Conservation (phyloP, 1,140 invertebrate species). For the Sminthurinus signatus region DNA sequence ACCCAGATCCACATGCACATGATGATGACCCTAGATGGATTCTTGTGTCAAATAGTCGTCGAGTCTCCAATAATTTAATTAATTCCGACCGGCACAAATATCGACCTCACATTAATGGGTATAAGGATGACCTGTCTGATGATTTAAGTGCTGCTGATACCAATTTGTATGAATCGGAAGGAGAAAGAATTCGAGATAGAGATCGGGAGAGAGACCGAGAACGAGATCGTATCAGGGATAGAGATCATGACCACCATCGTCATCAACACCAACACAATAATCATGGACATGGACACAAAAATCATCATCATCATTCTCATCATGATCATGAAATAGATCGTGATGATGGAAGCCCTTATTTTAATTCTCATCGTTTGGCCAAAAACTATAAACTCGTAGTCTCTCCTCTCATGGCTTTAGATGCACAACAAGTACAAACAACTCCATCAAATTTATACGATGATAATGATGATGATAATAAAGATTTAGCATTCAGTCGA, state of each 20-base stretch:
- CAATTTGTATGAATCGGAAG: not conserved
- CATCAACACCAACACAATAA: no score
- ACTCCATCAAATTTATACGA: no score
- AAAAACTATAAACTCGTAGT: constrained; percentile 6
- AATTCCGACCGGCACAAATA: not conserved
- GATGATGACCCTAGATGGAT: constrained; percentile 38
- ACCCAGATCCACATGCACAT: constrained; percentile 21
- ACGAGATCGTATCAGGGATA: no score
- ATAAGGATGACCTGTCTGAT: not conserved
- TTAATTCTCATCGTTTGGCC: constrained; percentile 9
- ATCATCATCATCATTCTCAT: not conserved
- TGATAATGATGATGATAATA: not conserved
- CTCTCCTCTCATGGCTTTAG: not conserved
- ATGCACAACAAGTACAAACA: not conserved
- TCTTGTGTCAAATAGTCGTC: constrained; percentile 32
- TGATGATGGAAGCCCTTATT: not conserved
- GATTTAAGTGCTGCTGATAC: no score
- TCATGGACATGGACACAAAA: no score
- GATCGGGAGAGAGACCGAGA: not conserved
- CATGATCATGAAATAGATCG: not conserved
- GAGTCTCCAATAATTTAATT: not conserved
- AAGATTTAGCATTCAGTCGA: constrained; percentile 33
- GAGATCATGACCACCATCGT: no score
- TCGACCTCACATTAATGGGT: not conserved
- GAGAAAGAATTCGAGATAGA: no score